Base-by-base conservation (phyloP, 2,113 vertebrate genomes). In the Halcyon malimbica region DNA sequence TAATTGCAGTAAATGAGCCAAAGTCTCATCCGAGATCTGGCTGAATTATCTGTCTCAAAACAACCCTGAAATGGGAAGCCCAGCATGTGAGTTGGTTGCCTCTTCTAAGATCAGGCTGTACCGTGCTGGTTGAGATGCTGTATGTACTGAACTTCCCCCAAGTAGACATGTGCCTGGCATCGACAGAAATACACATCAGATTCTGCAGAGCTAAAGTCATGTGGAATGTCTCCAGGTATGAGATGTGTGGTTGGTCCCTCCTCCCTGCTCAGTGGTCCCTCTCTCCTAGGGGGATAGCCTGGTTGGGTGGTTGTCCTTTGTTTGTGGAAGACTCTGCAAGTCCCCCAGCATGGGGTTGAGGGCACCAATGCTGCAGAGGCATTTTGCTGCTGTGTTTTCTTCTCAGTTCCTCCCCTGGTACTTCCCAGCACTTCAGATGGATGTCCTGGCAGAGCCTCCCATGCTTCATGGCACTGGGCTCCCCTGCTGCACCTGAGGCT, bases 391-490 rank as follows among this genome's bases (percentile, higher is more conserved):
- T 87, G 11, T 13, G 6, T 39, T 48, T 50, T 67, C 25, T 63
- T 56, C 50, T 53, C 51, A 24, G 25, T 35, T 87, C 65, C 48
- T 82, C 11, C 4, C 17, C 28, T 44, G 29, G 18, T 56, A 39
- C 17, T 44, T 59, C 26, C 23, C 10, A 26, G 9, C 16, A 13
- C 9, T 31, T 63, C 19, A 17, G 4, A 14, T 53, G 59, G 26
- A 28, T 80, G 24, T 8, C 35, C 42, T 57, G 57, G 41, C 26
- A 8, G 9, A 63, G 29, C 56, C 33, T 59, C 56, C 56, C 7
- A 1, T 24, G 25, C 41, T 57, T 12, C 0, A 1, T n/a, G 54
- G 54, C 12, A 16, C 25, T 0, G 3, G 35, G 11, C 6, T 65
- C 4, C 6, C 28, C 26, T 26, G 39, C 51, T 50, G 39, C 59